Evolutionary conservation across 2,888 invertebrate species (phyloP).

Genomic region (Lacanobia oleracea): DNA sequence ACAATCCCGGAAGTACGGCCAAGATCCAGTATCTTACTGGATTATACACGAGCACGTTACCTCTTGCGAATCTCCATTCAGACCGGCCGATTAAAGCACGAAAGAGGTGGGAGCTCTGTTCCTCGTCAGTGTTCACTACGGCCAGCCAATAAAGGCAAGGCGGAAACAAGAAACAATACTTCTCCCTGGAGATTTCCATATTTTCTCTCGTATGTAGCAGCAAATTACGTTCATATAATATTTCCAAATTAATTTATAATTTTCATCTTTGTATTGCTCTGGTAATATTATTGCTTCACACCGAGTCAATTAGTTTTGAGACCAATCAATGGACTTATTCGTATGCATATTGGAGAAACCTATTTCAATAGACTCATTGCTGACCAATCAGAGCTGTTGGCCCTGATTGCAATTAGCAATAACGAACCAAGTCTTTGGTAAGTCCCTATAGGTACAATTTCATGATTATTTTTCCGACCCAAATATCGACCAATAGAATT

Average conservation of each 20-base stretch:
- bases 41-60: no score
- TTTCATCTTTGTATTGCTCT: background rate
- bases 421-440: constrained; percentile 14
- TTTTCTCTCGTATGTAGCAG: background rate
- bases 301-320: background rate
- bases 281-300: background rate
- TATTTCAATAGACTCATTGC: constrained; percentile 17
- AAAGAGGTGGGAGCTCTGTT: no score
- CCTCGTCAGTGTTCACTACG: no score
- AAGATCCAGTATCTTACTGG: no score
- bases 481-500: no score
- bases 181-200: no score
- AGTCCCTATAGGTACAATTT: background rate
- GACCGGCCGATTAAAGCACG: no score
- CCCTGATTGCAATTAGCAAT: constrained; percentile 27
- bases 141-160: no score
- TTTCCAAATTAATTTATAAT: background rate
- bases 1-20: no score
- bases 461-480: no score
- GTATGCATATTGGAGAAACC: constrained; percentile 9
- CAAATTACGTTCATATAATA: background rate
- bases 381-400: constrained; percentile 22
- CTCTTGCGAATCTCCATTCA: no score
- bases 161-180: no score
- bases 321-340: constrained; percentile 28